Evolutionary conservation across 2,888 invertebrate genomes (phyloP), one percentile per base, ranked within the genome.

Genomic region (Pseudeuparius sepicola): DNA sequence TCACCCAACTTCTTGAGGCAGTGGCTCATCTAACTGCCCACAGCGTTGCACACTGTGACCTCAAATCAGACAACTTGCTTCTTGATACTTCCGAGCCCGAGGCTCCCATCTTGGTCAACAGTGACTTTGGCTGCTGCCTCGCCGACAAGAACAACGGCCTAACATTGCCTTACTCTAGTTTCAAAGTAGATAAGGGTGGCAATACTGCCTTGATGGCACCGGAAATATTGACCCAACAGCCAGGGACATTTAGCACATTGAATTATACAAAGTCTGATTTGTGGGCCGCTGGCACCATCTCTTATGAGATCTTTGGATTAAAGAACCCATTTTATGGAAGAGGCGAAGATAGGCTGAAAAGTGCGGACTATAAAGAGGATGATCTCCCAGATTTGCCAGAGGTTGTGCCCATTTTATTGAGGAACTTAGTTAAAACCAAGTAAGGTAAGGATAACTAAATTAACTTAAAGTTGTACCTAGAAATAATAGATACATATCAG

Each of bases 61-160:
- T 86, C 37, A 88, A 88, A 63, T 70, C 78, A 23, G 87, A 90
- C 57, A 90, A 90, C 57, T 72, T 90, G 34, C 63, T 90, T 2
- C 59, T 89, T 36, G 81, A 82, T 50, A 43, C 61, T 4, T 67
- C 69, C 28, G 71, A 73, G 43, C 65, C 66, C 24, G 68, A 68
- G 44, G 68, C 71, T 29, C 73, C 77, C 14, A 63, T 71, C 25
- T 57, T 90, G 41, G 87, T 83, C 1, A 69, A 90, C 15, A 78
- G 83, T 23, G 90, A 92, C 59, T 92, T 92, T 60, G 90, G 90
- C 3, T 86, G 86, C 57, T 88, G 88, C 53, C 63, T 88, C 35
- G 76, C 81, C 1, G 81, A 83, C 53, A 71, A 71, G 48, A 60
- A 61, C 10, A 65, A 71, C 42, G 73, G 76, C 2, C 55, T 84